Evolutionary conservation across 1,140 invertebrate species (phyloP).

Genomic region (Thalassaphorura encarpata): DNA sequence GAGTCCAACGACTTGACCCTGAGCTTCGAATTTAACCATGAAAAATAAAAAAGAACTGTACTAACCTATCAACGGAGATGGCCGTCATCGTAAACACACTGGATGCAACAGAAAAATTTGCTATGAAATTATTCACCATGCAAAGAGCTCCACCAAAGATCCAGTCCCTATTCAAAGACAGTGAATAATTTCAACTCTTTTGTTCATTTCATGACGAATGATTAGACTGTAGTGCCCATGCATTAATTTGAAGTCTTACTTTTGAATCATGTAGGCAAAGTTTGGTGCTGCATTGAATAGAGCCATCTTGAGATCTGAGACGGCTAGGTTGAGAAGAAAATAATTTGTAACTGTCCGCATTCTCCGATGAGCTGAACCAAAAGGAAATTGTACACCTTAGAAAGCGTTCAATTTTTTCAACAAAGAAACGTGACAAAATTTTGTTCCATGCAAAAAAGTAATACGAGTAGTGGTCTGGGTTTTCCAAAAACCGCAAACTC

Average conservation of each 20-base stretch:
- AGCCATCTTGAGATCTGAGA: constrained; percentile 84
- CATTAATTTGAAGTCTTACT: neutral
- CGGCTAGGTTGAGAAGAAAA: constrained; percentile 86
- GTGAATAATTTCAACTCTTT: constrained; percentile 17
- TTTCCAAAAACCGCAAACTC: neutral
- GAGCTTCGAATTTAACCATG: neutral
- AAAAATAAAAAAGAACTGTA: neutral
- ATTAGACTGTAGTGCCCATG: neutral
- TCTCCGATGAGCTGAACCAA: constrained; percentile 57
- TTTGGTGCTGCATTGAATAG: constrained; percentile 88
- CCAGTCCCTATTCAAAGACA: constrained; percentile 54
- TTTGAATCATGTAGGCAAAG: constrained; percentile 72
- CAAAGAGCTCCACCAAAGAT: constrained; percentile 76
- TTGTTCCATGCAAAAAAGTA: neutral
- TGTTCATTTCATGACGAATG: neutral
- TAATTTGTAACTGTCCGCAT: constrained; percentile 96
- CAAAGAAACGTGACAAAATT: neutral
- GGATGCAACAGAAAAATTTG: constrained; percentile 73
- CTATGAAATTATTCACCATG: constrained; percentile 78
- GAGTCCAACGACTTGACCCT: neutral
- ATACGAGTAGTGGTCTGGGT: neutral
- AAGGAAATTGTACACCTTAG: no score
- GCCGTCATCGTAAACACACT: constrained; percentile 84
- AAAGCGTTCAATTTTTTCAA: neutral
- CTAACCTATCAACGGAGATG: constrained; percentile 70